Evolutionary conservation across 1,140 invertebrate species (phyloP).

Genomic region (Scaptomyza pallida): DNA sequence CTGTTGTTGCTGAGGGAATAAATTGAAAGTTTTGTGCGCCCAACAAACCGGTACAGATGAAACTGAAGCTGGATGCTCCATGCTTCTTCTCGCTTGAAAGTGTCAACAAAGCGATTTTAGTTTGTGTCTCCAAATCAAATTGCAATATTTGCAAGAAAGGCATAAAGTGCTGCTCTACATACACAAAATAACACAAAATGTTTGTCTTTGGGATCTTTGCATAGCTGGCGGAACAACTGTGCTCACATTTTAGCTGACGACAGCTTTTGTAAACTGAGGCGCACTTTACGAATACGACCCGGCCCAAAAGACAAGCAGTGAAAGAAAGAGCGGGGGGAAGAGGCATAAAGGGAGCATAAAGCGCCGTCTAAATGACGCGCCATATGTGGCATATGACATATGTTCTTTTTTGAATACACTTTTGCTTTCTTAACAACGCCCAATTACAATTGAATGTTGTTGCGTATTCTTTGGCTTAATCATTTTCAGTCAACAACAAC

Average conservation of each 20-base stretch:
- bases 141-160: slow-evolving; percentile 27
- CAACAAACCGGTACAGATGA: slow-evolving; percentile 61
- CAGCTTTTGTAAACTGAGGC: slow-evolving; percentile 32
- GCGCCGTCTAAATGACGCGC: slow-evolving; percentile 38
- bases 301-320: background rate
- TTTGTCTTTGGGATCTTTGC: slow-evolving; percentile 9
- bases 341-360: background rate
- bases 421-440: slow-evolving; percentile 19
- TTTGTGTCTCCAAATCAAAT: slow-evolving; percentile 32
- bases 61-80: background rate
- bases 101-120: slow-evolving; percentile 39
- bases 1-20: slow-evolving; percentile 1
- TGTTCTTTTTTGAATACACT: slow-evolving; percentile 26
- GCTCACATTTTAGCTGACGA: slow-evolving; percentile 30
- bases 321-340: no score
- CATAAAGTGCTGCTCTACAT: background rate
- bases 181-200: background rate
- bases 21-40: slow-evolving; percentile 52
- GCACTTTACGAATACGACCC: background rate
- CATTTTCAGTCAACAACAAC: slow-evolving; percentile 27
- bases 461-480: slow-evolving; percentile 14
- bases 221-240: slow-evolving; percentile 14
- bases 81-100: slow-evolving; percentile 6
- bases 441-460: slow-evolving; percentile 45
- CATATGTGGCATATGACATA: slow-evolving; percentile 66